Evolutionary conservation across 2,888 invertebrate species (phyloP), one percentile per base, ranked within the genome.

Genomic region (Thera britannica): DNA sequence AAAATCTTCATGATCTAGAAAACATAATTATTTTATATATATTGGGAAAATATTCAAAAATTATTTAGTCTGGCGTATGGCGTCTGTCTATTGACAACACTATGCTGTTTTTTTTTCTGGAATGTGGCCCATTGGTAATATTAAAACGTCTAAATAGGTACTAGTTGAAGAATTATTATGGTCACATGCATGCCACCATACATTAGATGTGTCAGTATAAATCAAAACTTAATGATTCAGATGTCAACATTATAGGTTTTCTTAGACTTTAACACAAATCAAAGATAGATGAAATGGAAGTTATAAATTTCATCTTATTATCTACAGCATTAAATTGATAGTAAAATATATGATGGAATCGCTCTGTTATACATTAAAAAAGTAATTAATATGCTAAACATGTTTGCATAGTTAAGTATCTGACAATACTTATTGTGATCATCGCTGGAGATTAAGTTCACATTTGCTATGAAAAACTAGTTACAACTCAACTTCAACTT

Each of bases 361-460:
- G 64, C 65, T 65, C 70, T 62, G 67, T 68, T 52, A 58, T 38
- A 8, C 23, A 55, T 51, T 61, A 58, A 52, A 57, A n/a, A 52
- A 70, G 66, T 51, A 34, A 72, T 72, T 70, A 71, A 67, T 59
- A 68, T 67, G 70, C 67, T 70, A 70, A 75, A 71, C 70, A 69
- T 70, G 65, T 71, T 67, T 70, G 65, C 67, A 61, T 69, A 69
- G 64, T 58, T 62, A 64, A 55, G 56, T 65, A 63, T 67, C 59
- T 67, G 51, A 48, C 65, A 69, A 48, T 66, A 69, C 67, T 65
- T 65, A 69, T 65, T 9, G 7, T 52, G 34, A 52, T 52, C 23
- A 52, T 34, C 34, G 52, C 23, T 41, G 41, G 1, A 41, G 41
- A 41, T 38, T 5, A 38, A 38, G 6, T 2, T 41, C 7, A 41